Base-by-base conservation (phyloP, 2,113 vertebrate species). In the Sprattus sprattus region DNA sequence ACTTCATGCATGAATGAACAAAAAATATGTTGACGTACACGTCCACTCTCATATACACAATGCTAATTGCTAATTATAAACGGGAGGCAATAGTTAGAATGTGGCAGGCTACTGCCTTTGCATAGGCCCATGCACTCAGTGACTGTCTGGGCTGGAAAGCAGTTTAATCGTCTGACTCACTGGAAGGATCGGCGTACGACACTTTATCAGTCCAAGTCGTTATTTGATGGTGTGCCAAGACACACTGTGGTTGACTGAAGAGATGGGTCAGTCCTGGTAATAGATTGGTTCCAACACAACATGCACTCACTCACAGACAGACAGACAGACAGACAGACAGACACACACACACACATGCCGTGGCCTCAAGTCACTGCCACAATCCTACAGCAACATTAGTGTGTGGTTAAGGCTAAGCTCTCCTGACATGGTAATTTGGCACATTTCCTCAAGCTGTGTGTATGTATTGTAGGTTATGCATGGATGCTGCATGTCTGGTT, bases 391-490 rank as follows among this genome's bases (percentile, higher is more conserved):
- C 25, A 52, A 46, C 28, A 78, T 71, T 78, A 84, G 25, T 22
- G 25, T 50, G 67, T 32, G 67, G 71, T 85, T 49, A 85, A 49
- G 32, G 11, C 64, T 80, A 50, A 47, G n/a, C 64, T 45, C 25
- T 78, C 22, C n/a, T 39, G 15, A 75, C 46, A 85, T 52, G 46
- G 71, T 44, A 71, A 75, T 81, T 85, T 81, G 71, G 46, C 84
- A 84, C 45, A 80, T 25, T 20, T 25, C 45, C 64, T 44, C n/a
- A 47, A 20, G 84, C 25, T 22, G 20, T 22, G 28, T 78, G 10
- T 78, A 13, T 78, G 71, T 78, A 28, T 78, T 78, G 32, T 78
- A 32, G 39, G 9, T 1, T 64, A 15, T 60, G 57, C n/a, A 1
- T 60, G 57, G 20, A n/a, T 64, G n/a, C 1, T 25, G n/a, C 6